Conservation (phyloP, 2,113 vertebrate genomes). For the Xiphophorus hellerii region DNA sequence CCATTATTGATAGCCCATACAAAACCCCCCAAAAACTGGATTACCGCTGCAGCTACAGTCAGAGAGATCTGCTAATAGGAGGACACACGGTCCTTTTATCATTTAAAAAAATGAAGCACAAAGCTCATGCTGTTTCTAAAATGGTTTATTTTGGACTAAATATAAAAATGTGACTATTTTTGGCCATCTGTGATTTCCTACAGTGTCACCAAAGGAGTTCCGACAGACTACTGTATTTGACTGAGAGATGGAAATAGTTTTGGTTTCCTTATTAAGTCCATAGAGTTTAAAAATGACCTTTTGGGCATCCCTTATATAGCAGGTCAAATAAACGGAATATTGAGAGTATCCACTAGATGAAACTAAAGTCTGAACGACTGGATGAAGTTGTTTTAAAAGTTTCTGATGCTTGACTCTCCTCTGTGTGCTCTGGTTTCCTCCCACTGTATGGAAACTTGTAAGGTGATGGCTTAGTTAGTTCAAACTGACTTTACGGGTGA, state of each 20-base stretch:
- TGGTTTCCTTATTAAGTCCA: background rate
- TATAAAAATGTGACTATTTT: background rate
- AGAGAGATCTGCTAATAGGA: background rate
- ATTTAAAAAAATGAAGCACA: background rate
- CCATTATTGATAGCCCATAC: background rate
- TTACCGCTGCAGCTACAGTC: background rate
- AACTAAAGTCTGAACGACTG: background rate
- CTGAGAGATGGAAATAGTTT: no score
- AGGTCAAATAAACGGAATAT: background rate
- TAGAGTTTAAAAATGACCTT: background rate
- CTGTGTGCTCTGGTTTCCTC: background rate
- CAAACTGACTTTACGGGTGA: background rate
- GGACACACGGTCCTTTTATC: background rate
- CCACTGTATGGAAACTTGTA: background rate
- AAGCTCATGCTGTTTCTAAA: background rate
- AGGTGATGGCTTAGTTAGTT: background rate
- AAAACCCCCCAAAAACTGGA: background rate
- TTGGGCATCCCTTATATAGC: background rate
- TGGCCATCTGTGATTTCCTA: background rate
- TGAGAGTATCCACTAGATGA: background rate
- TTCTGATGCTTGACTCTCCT: background rate
- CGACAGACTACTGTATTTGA: background rate
- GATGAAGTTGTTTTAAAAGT: background rate
- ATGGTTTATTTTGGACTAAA: background rate
- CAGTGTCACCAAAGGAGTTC: background rate